These are phyloP conservation scores for Psammodynastes pulverulentus DNA, from an alignment of 2,113 vertebrate genomes.

Conservation along the genomic window DNA sequence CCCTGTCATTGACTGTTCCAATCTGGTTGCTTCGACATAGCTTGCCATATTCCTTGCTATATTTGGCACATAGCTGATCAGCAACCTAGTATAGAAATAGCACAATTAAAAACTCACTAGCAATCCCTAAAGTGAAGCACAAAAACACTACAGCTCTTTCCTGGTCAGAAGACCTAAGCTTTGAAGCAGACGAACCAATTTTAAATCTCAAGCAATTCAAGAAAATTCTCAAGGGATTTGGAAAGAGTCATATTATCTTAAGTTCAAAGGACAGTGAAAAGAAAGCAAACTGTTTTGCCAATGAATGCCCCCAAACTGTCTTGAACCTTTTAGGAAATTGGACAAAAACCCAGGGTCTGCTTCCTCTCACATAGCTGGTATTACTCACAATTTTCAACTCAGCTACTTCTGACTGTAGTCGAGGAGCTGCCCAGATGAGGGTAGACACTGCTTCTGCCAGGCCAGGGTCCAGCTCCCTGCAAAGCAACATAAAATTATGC, in stretches of 20 bases:
- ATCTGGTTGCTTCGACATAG: conserved; percentile 97
- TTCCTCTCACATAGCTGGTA: fast-evolving
- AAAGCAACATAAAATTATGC: background rate
- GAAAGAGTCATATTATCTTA: too few relatives aligned
- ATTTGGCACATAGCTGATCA: conserved; percentile 96
- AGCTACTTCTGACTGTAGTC: conserved; percentile 88
- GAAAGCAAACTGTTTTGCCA: background rate
- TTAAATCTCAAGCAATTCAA: background rate
- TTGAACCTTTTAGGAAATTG: background rate
- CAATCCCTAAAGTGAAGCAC: background rate
- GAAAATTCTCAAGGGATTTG: background rate
- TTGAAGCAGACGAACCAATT: background rate
- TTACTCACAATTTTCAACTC: conserved; percentile 91
- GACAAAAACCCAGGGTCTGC: background rate
- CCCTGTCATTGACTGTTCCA: conserved; percentile 95
- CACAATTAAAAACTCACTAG: background rate
- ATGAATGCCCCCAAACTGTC: background rate
- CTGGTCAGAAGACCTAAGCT: too few relatives aligned
- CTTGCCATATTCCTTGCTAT: conserved; percentile 98
- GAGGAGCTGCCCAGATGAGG: conserved; percentile 94
- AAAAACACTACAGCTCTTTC: background rate
- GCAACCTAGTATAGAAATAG: conserved; percentile 78
- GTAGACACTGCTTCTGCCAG: conserved; percentile 95
- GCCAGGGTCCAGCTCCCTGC: conserved; percentile 91
- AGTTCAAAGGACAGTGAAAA: background rate